A percentile compares a stretch with the other conserved stretches of the same genome.
Evolutionary conservation across 2,797 vertebrate species (phyloP).

Genomic region (Rhinella marina): DNA sequence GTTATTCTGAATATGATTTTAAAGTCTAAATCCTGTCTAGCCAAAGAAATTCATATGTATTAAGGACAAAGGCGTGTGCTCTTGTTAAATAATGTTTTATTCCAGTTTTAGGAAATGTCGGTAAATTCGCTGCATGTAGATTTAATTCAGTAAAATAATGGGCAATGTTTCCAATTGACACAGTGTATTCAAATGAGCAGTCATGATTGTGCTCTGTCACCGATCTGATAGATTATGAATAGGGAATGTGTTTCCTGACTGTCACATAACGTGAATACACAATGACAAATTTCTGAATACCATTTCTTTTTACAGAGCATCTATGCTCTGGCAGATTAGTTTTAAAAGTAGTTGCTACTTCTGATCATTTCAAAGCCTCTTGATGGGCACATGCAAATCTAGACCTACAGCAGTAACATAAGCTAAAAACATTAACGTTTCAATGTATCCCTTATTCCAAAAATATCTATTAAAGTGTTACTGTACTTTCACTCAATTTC

Average conservation of each 20-base stretch:
- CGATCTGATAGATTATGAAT: conserved; percentile 60
- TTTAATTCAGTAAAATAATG: conserved; percentile 55
- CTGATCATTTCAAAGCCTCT: neutral
- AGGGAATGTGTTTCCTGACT: conserved; percentile 46
- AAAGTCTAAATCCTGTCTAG: conserved; percentile 55
- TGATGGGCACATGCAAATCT: neutral
- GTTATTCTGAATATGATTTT: conserved; percentile 52
- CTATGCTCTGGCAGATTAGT: conserved; percentile 6
- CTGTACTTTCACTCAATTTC: too few species aligned
- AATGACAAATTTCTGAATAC: conserved; percentile 40
- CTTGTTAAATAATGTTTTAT: conserved; percentile 55
- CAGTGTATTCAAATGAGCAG: conserved; percentile 55
- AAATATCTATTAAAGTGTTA: neutral
- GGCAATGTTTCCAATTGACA: conserved; percentile 39
- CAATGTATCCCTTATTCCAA: neutral
- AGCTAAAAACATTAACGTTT: neutral
- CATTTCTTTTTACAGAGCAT: conserved; percentile 33
- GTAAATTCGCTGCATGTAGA: conserved; percentile 34
- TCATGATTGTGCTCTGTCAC: conserved; percentile 54
- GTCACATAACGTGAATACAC: conserved; percentile 45
- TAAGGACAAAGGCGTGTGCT: conserved; percentile 39
- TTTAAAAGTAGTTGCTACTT: neutral
- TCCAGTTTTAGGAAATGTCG: conserved; percentile 46
- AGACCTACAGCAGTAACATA: neutral
- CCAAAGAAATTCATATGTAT: conserved; percentile 53